Evolutionary conservation across 2,113 vertebrate species (phyloP).

Genomic region (Phrynosoma blainvillii): DNA sequence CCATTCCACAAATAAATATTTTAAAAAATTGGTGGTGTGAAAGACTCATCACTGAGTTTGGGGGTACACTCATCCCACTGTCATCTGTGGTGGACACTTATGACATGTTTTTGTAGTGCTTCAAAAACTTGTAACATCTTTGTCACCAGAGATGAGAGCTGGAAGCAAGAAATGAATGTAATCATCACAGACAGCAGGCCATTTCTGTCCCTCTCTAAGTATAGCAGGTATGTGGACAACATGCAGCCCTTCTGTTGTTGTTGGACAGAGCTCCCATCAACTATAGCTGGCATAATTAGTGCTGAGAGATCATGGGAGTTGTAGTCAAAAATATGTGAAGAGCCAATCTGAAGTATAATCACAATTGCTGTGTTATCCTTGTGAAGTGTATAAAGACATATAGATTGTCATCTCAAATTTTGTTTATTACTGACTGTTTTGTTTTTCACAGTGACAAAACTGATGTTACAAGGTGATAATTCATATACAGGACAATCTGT

Average conservation of each 20-base stretch:
- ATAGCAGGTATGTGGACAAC: not conserved
- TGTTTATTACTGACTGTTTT: slow-evolving; percentile 28
- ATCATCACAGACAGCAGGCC: not conserved
- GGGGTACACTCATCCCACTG: not conserved
- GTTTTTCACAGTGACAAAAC: not conserved
- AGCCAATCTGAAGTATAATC: not conserved
- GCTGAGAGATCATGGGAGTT: not conserved
- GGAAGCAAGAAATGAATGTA: not conserved
- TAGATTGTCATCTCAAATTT: not conserved
- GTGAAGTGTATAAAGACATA: not conserved
- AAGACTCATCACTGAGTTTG: not conserved
- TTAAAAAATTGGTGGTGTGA: not conserved
- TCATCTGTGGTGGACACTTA: not conserved
- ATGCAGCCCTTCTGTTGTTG: not conserved
- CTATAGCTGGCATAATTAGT: not conserved
- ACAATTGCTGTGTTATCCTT: not conserved
- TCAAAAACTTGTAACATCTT: not conserved
- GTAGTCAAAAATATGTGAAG: not conserved
- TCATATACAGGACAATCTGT: slow-evolving; percentile 34
- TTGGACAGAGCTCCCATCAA: not conserved
- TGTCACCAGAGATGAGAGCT: not conserved
- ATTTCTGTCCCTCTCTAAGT: not conserved
- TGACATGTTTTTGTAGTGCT: not conserved
- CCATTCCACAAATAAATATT: not conserved
- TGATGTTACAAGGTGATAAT: not conserved